Base-by-base conservation (phyloP, 2,888 invertebrate species). In the Timema podura region DNA sequence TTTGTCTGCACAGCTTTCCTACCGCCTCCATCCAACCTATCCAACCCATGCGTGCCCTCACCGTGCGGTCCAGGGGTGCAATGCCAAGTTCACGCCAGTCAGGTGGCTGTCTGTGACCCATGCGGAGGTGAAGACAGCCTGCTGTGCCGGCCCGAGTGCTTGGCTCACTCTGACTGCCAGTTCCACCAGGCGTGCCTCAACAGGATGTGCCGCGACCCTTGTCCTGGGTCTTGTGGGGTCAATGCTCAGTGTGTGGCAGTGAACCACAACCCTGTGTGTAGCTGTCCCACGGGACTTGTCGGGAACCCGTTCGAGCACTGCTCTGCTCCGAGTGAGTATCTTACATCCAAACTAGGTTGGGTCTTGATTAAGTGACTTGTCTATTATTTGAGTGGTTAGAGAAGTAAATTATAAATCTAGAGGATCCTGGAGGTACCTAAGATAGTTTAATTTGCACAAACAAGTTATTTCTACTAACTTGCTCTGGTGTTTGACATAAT, bases 231-330 rank as follows among this genome's bases (percentile, higher is more conserved):
- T 5, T 92, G 92, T 78, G 92, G 92, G 64, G 85, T 89, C 65
- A 89, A 89, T 77, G 89, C 92, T 64, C 78, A 87, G 71, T 92
- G 92, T 78, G 83, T 83, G 51, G 88, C 89, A n/a, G 86, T 90
- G 73, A 84, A 87, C 69, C 92, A 92, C 76, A 86, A 88, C 73
- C 92, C 92, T 11, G 85, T 91, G 65, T 92, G 92, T 79, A 84
- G 85, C 67, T 92, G 91, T 78, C 86, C 86, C 70, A 80, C 84
- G 71, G 89, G 89, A 66, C 85, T 89, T 67, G 83, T 85, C 75
- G 92, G 92, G 76, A 91, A 92, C 81, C 91, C 92, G 13, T 92
- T 89, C 78, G 91, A 91, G 77, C 88, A 90, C 77, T 92, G 92
- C 77, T 84, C 87, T 74, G 81, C 82, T 57, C 80, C 81, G 74